phyloP scores from a whole-genome alignment of 35 echinoderm and acorn worm species.

The Lytechinus pictus region DNA sequence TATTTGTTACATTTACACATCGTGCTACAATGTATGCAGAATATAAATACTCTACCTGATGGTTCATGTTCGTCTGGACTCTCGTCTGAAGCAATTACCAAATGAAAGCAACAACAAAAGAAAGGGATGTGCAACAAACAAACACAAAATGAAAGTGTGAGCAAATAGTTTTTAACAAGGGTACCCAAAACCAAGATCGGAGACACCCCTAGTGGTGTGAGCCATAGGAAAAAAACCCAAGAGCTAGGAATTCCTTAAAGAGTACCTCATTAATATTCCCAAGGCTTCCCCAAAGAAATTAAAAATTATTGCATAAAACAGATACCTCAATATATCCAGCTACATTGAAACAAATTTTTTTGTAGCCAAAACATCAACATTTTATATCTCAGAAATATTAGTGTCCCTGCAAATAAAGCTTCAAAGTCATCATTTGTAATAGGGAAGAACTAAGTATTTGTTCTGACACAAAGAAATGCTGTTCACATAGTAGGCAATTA shows the following conservation, averaged over 20 bases:
- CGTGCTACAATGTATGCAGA: not conserved
- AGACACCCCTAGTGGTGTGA: not conserved
- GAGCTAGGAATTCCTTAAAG: not conserved
- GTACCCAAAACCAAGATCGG: not conserved
- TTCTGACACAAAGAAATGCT: not conserved
- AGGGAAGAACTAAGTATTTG: not conserved
- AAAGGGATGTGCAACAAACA: not conserved
- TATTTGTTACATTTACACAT: not conserved
- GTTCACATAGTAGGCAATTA: no score
- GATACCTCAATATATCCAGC: not conserved
- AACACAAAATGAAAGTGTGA: not conserved
- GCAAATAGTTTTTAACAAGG: not conserved
- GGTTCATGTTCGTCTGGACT: conserved; percentile 1
- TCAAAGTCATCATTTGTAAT: not conserved
- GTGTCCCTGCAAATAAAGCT: not conserved
- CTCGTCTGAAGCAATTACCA: not conserved
- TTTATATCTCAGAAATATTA: not conserved
- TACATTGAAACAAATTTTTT: no score
- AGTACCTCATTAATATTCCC: no score
- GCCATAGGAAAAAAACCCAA: not conserved
- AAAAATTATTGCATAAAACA: not conserved
- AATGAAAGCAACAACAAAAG: conserved; percentile 5
- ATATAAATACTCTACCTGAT: not conserved
- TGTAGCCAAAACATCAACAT: not conserved
- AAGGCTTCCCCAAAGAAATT: not conserved